Percentiles rank a stretch among this genome's conserved stretches.
phyloP scores from a whole-genome alignment of 2,888 invertebrate species.

The Teleiodes luculella region DNA sequence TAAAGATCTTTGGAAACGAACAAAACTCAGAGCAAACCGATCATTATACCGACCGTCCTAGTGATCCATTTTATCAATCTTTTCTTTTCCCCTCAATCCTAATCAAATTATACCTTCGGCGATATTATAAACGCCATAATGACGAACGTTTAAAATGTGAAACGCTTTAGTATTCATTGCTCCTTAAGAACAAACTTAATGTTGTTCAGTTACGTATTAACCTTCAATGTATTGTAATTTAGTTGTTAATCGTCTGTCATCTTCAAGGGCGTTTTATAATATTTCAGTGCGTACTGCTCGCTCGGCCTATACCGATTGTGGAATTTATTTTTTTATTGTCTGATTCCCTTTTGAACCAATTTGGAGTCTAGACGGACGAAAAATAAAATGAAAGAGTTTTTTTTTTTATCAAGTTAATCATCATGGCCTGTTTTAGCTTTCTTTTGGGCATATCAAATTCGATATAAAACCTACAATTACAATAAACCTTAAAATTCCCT shows the following conservation, averaged over 20 bases:
- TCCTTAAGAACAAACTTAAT: background rate
- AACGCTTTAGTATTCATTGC: background rate
- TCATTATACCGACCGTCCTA: constrained; percentile 73
- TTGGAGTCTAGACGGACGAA: constrained; percentile 67
- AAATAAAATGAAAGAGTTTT: constrained; percentile 30
- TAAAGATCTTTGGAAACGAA: constrained; percentile 60
- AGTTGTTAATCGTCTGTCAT: background rate
- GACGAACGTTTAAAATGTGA: background rate
- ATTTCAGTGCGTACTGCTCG: constrained; percentile 74
- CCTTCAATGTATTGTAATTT: background rate
- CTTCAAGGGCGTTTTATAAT: constrained; percentile 44
- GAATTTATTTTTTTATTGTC: constrained; percentile 72
- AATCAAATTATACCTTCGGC: constrained; percentile 77
- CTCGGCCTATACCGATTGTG: constrained; percentile 69
- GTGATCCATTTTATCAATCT: constrained; percentile 71
- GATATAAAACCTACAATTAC: too few relatives aligned
- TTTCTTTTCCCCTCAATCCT: constrained; percentile 70
- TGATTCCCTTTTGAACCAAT: constrained; percentile 66
- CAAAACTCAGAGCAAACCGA: constrained; percentile 61
- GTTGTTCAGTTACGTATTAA: background rate
- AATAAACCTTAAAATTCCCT: too few relatives aligned
- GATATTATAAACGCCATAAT: constrained; percentile 40
- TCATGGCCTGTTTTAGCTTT: background rate
- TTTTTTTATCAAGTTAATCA: constrained; percentile 13
- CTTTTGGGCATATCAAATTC: background rate